Conservation (phyloP, 1,140 invertebrate genomes). For the Hydropsyche tenuis region DNA sequence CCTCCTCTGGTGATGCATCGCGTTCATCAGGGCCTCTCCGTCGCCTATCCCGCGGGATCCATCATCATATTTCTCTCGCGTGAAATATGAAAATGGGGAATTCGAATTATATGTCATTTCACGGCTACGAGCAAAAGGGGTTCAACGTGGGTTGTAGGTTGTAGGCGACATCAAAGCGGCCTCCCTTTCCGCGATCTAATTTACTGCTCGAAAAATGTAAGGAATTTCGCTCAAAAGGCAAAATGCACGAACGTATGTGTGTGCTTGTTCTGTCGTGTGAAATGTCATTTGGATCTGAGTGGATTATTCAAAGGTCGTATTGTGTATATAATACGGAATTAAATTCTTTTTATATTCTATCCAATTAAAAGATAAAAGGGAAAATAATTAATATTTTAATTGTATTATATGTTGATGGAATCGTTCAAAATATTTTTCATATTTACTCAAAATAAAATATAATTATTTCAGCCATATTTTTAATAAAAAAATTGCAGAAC, state of each 20-base stretch:
- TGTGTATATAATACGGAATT: too few relatives aligned
- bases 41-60: constrained; percentile 12
- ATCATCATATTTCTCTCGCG: constrained; percentile 26
- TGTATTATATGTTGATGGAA: too few relatives aligned
- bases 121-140: constrained; percentile 29
- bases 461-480: too few relatives aligned
- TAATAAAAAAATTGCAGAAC: too few relatives aligned
- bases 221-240: background rate
- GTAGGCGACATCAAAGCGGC: constrained; percentile 10
- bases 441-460: too few relatives aligned
- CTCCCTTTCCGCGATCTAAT: background rate
- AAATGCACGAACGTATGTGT: background rate
- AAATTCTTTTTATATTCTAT: too few relatives aligned
- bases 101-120: constrained; percentile 31
- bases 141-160: background rate
- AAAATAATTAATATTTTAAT: too few relatives aligned
- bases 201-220: constrained; percentile 13
- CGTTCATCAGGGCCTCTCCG: constrained; percentile 19
- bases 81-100: constrained; percentile 27
- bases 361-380: too few relatives aligned
- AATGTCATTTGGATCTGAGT: background rate
- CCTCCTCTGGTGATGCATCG: constrained; percentile 25
- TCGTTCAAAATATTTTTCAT: too few relatives aligned
- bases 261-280: background rate
- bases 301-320: background rate